phyloP scores from a whole-genome alignment of 2,797 vertebrate genomes.

The Hirundo rustica region DNA sequence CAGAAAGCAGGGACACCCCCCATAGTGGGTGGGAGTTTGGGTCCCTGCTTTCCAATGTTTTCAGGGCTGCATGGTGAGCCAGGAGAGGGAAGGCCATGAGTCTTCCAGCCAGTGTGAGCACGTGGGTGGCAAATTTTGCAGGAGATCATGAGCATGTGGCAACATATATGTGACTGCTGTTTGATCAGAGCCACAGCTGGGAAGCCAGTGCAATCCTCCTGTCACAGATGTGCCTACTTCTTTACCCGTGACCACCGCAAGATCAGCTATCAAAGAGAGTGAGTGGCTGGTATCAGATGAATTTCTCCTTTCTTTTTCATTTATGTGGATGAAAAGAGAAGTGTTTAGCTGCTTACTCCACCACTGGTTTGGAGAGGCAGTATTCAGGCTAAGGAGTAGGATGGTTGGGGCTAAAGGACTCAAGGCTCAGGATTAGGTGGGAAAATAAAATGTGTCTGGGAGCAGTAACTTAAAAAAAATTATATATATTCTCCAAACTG shows the following conservation, averaged over 20 bases:
- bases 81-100: neutral
- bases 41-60: neutral
- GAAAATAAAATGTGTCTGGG: neutral
- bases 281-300: neutral
- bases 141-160: neutral
- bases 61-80: neutral
- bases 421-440: neutral
- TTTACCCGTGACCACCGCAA: neutral
- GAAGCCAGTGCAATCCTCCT: neutral
- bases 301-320: neutral
- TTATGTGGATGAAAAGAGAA: neutral
- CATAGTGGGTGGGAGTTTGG: neutral
- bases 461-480: neutral
- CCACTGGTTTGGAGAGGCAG: neutral
- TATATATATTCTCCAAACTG: neutral
- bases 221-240: rapidly evolving
- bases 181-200: neutral
- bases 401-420: neutral
- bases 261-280: neutral
- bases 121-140: neutral
- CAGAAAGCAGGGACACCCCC: neutral
- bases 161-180: neutral
- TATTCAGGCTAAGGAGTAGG: neutral
- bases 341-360: neutral
- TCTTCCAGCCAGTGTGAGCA: neutral